A percentile compares a stretch with the other conserved stretches of the same genome.
phyloP scores from a whole-genome alignment of 2,888 invertebrate genomes.

The Tiliacea aurago region DNA sequence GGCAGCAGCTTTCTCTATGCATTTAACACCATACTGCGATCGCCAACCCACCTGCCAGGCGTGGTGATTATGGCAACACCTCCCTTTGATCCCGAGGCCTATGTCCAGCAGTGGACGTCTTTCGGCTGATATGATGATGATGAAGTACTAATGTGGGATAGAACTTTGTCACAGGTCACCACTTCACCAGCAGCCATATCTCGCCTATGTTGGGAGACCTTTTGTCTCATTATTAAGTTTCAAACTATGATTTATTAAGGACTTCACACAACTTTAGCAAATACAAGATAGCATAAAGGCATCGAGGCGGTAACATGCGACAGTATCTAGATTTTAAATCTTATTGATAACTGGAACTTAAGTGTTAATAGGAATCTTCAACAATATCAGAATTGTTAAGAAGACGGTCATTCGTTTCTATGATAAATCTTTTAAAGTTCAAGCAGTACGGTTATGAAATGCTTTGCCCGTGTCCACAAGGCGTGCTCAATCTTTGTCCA shows the following conservation, averaged over 20 bases:
- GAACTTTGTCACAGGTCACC: constrained; percentile 14
- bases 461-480: no score
- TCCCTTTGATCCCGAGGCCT: no score
- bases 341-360: constrained; percentile 12
- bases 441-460: no score
- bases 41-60: no score
- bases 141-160: constrained; percentile 15
- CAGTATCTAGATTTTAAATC: constrained; percentile 3
- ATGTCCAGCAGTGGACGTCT: no score
- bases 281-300: constrained; percentile 7
- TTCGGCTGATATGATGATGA: no score
- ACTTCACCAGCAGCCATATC: no score
- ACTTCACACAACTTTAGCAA: constrained; percentile 11
- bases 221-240: constrained; percentile 51
- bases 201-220: constrained; percentile 29
- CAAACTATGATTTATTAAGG: constrained; percentile 41
- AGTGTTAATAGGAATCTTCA: constrained; percentile 12
- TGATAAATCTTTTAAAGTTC: no score
- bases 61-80: no score
- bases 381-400: background rate
- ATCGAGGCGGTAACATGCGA: constrained; percentile 7
- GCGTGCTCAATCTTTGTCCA: no score
- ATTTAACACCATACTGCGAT: no score
- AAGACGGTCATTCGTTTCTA: background rate
- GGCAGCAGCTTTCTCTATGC: no score